These are phyloP conservation scores for Tringa solitaria DNA, from an alignment of 2,113 vertebrate genomes.

Conservation along the genomic window DNA sequence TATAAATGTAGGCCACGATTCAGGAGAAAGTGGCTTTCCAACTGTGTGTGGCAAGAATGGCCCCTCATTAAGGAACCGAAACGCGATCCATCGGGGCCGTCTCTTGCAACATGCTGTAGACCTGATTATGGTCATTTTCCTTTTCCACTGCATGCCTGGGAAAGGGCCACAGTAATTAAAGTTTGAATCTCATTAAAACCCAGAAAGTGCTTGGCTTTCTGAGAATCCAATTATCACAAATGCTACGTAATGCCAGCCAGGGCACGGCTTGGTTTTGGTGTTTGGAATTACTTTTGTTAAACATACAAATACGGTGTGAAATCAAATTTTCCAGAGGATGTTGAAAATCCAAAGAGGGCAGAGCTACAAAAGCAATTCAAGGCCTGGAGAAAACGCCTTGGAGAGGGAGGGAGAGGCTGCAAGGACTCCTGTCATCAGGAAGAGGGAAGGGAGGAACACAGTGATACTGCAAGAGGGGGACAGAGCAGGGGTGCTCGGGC, in stretches of 20 bases:
- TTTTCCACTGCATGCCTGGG: conserved; percentile 47
- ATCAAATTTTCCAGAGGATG: conserved; percentile 26
- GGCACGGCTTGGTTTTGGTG: conserved; percentile 31
- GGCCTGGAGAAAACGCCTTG: neutral
- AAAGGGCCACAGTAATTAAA: conserved; percentile 62
- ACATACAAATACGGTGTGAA: conserved; percentile 34
- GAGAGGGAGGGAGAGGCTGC: neutral
- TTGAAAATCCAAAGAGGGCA: neutral
- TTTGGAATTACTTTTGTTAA: conserved; percentile 47
- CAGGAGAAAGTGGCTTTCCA: neutral
- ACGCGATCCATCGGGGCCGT: neutral
- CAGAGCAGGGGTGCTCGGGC: neutral
- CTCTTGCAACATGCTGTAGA: conserved; percentile 23
- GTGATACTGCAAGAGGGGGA: neutral
- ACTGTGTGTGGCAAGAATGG: conserved; percentile 14
- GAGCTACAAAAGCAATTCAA: neutral
- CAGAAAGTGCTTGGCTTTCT: conserved; percentile 62
- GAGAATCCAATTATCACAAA: conserved; percentile 65
- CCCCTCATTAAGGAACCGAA: conserved; percentile 36
- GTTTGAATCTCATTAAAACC: conserved; percentile 62
- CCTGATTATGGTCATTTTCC: conserved; percentile 57
- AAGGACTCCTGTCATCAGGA: neutral
- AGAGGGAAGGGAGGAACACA: neutral
- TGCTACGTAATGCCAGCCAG: conserved; percentile 24
- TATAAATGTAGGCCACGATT: neutral